A percentile compares a stretch with the other conserved stretches of the same genome.
These are phyloP conservation scores for Carettochelys insculpta DNA, from an alignment of 2,113 vertebrate species.

Conservation along the genomic window DNA sequence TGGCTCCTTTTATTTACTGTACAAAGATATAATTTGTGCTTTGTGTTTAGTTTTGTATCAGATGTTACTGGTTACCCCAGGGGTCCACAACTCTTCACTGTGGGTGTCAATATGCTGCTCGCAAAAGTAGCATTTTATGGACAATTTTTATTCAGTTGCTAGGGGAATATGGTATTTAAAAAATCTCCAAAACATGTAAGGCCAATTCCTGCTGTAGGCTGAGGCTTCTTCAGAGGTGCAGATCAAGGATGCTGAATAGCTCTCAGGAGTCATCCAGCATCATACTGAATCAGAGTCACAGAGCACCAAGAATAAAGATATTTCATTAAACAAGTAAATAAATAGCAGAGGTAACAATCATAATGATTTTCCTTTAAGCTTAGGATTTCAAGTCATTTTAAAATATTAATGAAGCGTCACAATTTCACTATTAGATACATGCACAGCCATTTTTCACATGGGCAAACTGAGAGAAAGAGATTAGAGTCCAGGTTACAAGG, in stretches of 20 bases:
- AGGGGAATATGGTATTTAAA: not conserved
- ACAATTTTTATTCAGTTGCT: not conserved
- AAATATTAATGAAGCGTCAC: conserved; percentile 13
- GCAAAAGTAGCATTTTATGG: not conserved
- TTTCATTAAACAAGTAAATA: not conserved
- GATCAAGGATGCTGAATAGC: not conserved
- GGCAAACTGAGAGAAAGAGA: conserved; percentile 43
- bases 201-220: not conserved
- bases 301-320: not conserved
- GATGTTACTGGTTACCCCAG: not conserved
- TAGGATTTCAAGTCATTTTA: not conserved
- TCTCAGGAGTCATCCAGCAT: not conserved
- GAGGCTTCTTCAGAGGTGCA: not conserved
- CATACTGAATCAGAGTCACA: not conserved
- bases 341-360: not conserved
- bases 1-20: conserved; percentile 4
- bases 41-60: not conserved
- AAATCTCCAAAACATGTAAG: not conserved
- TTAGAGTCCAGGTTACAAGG: conserved; percentile 46
- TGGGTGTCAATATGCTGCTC: not conserved
- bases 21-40: conserved; percentile 22
- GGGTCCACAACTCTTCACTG: not conserved
- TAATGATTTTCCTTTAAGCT: not conserved
- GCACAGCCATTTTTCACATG: conserved; percentile 15
- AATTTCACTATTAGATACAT: conserved; percentile 15